Conservation (phyloP, 1,140 invertebrate species). For the Leptinotarsa lineolata region DNA sequence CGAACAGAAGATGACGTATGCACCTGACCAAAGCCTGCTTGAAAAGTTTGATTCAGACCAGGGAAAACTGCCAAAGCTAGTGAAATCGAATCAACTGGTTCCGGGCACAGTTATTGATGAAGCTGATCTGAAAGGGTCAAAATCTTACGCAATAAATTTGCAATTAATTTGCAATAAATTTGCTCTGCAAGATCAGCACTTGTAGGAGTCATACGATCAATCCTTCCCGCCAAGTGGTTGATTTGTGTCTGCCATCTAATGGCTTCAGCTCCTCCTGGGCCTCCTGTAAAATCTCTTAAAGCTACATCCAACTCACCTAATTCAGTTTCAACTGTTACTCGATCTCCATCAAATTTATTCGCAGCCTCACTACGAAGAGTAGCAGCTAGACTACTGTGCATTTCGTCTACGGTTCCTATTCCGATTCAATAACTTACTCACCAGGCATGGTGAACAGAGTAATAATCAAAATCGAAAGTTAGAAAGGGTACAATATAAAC, state of each 20-base stretch:
- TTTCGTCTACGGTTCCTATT: background rate
- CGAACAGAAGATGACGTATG: background rate
- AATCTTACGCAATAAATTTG: background rate
- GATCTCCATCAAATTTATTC: background rate
- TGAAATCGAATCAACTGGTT: background rate
- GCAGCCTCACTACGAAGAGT: background rate
- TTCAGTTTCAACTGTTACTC: background rate
- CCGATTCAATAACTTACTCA: background rate
- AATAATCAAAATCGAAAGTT: background rate
- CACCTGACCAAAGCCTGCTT: background rate
- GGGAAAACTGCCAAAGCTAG: background rate
- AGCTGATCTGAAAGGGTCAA: conserved; percentile 2
- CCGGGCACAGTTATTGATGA: background rate
- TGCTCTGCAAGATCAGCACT: background rate
- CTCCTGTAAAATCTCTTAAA: background rate
- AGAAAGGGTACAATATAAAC: background rate
- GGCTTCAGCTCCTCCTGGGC: background rate
- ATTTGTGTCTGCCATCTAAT: background rate
- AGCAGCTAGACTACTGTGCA: background rate
- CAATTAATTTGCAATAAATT: background rate
- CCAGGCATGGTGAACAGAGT: background rate
- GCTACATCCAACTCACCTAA: background rate
- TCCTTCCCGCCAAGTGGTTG: background rate
- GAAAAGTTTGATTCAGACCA: background rate
- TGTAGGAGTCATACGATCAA: background rate